Evolutionary conservation across 92 coral and sea anemone genomes (phyloP).

Genomic region (Umimayanthus chanpuru): DNA sequence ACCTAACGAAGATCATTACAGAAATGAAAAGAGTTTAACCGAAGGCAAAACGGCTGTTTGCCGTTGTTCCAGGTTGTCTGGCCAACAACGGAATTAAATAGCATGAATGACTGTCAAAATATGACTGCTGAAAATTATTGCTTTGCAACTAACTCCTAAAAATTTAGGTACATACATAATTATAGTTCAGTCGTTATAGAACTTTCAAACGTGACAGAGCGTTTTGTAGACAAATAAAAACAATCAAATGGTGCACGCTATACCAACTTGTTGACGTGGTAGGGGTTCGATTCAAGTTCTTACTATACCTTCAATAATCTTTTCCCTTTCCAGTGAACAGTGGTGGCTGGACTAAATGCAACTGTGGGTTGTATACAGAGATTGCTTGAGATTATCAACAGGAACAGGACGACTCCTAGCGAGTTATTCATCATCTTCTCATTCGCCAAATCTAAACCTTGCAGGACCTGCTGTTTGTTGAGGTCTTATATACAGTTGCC

Average conservation of each 20-base stretch:
- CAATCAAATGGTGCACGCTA: background rate
- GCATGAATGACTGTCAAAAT: background rate
- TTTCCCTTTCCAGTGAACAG: background rate
- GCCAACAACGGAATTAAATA: background rate
- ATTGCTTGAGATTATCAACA: background rate
- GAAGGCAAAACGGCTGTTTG: background rate
- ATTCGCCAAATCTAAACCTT: background rate
- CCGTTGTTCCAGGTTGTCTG: background rate
- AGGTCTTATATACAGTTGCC: background rate
- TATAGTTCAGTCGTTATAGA: background rate
- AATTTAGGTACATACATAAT: background rate
- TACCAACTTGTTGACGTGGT: background rate
- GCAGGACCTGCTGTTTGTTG: background rate
- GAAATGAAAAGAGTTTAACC: background rate
- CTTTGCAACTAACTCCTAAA: background rate
- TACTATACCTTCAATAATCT: background rate
- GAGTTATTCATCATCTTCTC: background rate
- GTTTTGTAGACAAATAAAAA: background rate
- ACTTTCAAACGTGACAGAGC: background rate
- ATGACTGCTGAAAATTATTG: background rate
- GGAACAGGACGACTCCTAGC: background rate
- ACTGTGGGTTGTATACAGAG: background rate
- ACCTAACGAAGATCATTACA: background rate
- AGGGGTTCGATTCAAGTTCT: no score
- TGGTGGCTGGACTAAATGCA: background rate